Evolutionary conservation across 1,140 invertebrate genomes (phyloP).

Genomic region (Cherax destructor): DNA sequence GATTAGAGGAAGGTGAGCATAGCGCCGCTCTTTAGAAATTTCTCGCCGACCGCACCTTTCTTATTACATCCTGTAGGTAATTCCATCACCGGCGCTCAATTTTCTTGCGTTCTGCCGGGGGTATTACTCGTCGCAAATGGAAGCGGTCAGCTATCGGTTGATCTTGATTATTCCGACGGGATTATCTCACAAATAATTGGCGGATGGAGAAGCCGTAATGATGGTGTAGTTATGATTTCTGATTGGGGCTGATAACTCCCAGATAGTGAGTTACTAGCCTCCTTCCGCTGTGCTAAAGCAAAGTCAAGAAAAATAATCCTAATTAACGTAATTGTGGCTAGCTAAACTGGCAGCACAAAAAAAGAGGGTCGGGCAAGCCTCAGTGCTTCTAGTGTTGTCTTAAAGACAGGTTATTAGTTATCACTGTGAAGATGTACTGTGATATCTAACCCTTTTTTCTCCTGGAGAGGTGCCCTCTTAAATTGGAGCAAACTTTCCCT

Average conservation of each 20-base stretch:
- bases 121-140: background rate
- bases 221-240: background rate
- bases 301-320: background rate
- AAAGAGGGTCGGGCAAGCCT: too few species aligned
- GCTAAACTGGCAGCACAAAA: too few species aligned
- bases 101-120: background rate
- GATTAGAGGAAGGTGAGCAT: slow-evolving; percentile 5
- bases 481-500: too few species aligned
- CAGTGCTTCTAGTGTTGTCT: too few species aligned
- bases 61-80: slow-evolving; percentile 1
- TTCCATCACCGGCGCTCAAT: slow-evolving; percentile 20
- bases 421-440: too few species aligned
- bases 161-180: slow-evolving; percentile 7
- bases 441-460: too few species aligned
- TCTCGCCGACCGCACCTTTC: background rate
- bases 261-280: background rate
- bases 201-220: slow-evolving; percentile 2
- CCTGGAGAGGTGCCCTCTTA: too few species aligned
- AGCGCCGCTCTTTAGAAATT: background rate
- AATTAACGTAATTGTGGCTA: background rate
- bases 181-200: slow-evolving; percentile 23
- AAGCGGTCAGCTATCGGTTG: slow-evolving; percentile 20
- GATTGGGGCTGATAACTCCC: background rate
- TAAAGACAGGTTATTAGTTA: too few species aligned
- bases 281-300: background rate